phyloP scores from a whole-genome alignment of 2,797 vertebrate species.

The Brachyrhaphis roseni region DNA sequence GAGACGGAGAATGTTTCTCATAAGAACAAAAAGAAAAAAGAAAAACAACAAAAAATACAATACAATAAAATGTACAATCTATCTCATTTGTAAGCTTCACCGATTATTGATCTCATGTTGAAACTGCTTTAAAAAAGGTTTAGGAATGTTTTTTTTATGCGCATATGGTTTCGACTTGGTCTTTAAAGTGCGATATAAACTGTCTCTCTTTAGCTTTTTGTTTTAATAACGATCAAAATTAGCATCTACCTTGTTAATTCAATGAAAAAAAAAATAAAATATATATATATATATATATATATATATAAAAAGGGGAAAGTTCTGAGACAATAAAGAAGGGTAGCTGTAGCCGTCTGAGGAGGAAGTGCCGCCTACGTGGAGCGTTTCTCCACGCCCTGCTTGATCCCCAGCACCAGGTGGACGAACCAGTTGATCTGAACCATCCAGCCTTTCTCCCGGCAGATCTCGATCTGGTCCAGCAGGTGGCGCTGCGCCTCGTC shows the following conservation, averaged over 20 bases:
- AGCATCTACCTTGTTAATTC: background rate
- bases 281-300: too few species aligned
- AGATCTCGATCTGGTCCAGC: slow-evolving; percentile 97
- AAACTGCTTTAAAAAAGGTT: background rate
- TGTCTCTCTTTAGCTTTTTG: background rate
- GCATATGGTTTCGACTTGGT: slow-evolving; percentile 31
- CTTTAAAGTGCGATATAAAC: slow-evolving; percentile 1
- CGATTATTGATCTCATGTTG: background rate
- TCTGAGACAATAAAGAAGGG: too few species aligned
- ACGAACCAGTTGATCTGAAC: slow-evolving; percentile 99
- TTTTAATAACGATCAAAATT: background rate
- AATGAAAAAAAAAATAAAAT: background rate
- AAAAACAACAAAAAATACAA: background rate
- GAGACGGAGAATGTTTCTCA: background rate
- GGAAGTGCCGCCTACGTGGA: slow-evolving; percentile 79
- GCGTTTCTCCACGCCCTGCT: slow-evolving; percentile 96
- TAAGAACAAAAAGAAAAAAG: background rate
- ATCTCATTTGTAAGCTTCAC: background rate
- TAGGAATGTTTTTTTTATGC: background rate
- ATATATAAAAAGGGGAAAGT: background rate
- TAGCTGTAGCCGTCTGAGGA: too few species aligned
- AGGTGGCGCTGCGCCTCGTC: slow-evolving; percentile 95
- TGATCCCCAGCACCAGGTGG: slow-evolving; percentile 96
- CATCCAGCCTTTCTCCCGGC: slow-evolving; percentile 98
- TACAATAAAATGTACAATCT: background rate